Conservation (phyloP, 2,113 vertebrate genomes). For the Eupsittula cactorum region DNA sequence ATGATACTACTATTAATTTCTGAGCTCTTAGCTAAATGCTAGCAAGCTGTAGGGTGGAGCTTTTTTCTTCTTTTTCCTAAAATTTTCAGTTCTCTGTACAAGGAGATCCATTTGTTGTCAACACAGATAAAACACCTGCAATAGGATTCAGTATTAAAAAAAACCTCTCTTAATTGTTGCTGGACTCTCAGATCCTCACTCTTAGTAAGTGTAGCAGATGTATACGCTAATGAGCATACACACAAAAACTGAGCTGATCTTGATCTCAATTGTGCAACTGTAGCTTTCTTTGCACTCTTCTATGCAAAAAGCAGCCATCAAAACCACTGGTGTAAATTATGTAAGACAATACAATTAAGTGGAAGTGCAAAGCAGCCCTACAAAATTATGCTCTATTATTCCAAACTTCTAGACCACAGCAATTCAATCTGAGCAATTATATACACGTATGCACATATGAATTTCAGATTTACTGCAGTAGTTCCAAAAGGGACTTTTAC, state of each 20-base stretch:
- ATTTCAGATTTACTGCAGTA: neutral
- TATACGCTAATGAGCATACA: neutral
- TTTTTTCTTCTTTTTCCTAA: neutral
- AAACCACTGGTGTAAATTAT: neutral
- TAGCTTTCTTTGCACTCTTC: neutral
- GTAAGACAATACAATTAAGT: neutral
- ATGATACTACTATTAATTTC: neutral
- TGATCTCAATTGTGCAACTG: neutral
- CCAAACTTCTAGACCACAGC: neutral
- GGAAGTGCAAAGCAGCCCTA: neutral
- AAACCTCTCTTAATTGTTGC: neutral
- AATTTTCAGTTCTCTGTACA: neutral
- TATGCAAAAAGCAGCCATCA: neutral
- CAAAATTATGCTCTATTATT: neutral
- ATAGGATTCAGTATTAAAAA: neutral
- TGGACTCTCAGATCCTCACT: neutral
- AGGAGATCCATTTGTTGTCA: neutral
- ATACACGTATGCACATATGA: neutral
- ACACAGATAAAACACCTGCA: neutral
- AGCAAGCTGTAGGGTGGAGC: neutral
- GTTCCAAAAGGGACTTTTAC: neutral
- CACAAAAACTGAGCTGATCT: neutral
- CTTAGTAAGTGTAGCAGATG: neutral
- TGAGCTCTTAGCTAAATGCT: neutral
- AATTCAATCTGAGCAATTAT: neutral